Evolutionary conservation across 2,797 vertebrate genomes (phyloP).

Genomic region (Rhinella marina): DNA sequence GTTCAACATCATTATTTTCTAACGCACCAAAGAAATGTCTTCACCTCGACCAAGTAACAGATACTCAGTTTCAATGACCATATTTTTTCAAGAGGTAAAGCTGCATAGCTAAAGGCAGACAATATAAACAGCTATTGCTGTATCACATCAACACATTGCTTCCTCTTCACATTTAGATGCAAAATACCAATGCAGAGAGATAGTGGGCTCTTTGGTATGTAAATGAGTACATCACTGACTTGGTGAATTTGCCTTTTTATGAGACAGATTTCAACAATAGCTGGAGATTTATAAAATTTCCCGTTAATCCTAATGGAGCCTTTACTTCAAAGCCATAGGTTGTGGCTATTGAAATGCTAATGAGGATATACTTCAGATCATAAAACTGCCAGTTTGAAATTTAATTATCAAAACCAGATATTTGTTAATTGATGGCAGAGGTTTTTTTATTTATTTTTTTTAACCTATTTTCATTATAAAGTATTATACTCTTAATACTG

Average conservation of each 20-base stretch:
- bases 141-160: constrained; percentile 46
- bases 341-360: constrained; percentile 60
- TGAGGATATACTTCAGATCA: constrained; percentile 50
- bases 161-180: constrained; percentile 43
- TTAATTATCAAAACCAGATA: constrained; percentile 59
- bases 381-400: constrained; percentile 53
- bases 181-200: constrained; percentile 44
- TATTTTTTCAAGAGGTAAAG: background rate
- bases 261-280: constrained; percentile 57
- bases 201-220: constrained; percentile 53
- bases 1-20: background rate
- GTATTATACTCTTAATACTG: constrained; percentile 1
- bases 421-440: constrained; percentile 53
- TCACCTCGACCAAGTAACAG: background rate
- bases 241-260: constrained; percentile 58
- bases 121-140: constrained; percentile 40
- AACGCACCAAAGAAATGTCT: background rate
- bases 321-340: constrained; percentile 59
- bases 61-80: background rate
- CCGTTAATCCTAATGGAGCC: constrained; percentile 55
- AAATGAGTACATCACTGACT: constrained; percentile 58
- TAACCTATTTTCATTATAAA: constrained; percentile 34
- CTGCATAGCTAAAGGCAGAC: constrained; percentile 9
- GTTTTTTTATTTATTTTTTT: background rate
- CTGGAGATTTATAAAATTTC: constrained; percentile 55